Evolutionary conservation across 2,113 vertebrate species (phyloP), one percentile per base, ranked within the genome.

Genomic region (Anhinga rufa): DNA sequence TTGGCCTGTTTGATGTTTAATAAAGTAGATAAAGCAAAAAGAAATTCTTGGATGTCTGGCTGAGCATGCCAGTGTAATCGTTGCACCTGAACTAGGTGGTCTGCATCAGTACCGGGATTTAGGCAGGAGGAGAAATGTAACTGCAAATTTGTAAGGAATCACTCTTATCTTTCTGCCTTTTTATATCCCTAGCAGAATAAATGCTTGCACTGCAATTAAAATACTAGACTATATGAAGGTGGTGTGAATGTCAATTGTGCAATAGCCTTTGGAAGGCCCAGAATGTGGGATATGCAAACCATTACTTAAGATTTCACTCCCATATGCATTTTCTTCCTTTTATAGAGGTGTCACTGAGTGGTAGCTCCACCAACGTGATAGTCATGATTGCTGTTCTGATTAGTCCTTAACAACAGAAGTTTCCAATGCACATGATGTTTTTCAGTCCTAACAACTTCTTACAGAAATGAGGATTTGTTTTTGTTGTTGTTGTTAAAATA

Each of bases 11-110:
- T 83, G 34, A 74, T 78, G 36, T 87, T 96, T 89, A 84, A 32
- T 82, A 68, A 89, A 89, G 38, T 74, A 96, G 76, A 65, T 95
- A 92, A 93, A 93, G 70, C 52, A 62, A 85, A 78, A 82, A 62
- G 36, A 84, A 79, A n/a, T 75, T 78, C 65, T 36, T 58, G 61
- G 26, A 8, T 57, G 26, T 64, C 55, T 96, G 55, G 69, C 44
- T n/a, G 32, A 94, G 78, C 46, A 7, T 87, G 70, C 61, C 61
- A 75, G 22, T 61, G 34, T 82, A 65, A 80, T 57, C 42, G 16
- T 18, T 62, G 51, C 76, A 65, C 57, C 77, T 85, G 32, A 84
- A 17, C 78, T 75, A 78, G 54, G 32, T 93, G 88, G 31, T 88
- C 86, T 93, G 64, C 48, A 29, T 83, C 86, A 82, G 74, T 64